phyloP scores from a whole-genome alignment of 2,888 invertebrate genomes.

The Mythimna ferrago region DNA sequence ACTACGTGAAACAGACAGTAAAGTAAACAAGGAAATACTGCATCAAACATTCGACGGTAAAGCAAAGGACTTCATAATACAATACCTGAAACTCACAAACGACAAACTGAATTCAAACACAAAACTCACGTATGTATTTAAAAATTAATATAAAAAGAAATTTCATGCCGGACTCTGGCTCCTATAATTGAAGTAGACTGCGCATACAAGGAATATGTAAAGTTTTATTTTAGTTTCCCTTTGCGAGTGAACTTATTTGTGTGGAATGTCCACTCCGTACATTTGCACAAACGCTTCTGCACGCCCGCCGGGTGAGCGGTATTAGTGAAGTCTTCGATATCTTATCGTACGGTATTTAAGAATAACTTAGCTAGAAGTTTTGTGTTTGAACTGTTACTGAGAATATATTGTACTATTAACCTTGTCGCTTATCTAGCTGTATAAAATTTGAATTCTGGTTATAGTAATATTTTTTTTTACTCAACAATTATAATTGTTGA shows the following conservation, averaged over 20 bases:
- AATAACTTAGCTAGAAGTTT: slow-evolving; percentile 5
- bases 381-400: slow-evolving; percentile 1
- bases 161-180: slow-evolving; percentile 46
- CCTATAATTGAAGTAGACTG: slow-evolving; percentile 76
- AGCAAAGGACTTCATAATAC: slow-evolving; percentile 13
- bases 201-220: slow-evolving; percentile 72
- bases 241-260: slow-evolving; percentile 73
- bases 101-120: slow-evolving; percentile 30
- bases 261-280: slow-evolving; percentile 72
- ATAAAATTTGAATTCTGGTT: too few relatives aligned
- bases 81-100: slow-evolving; percentile 23
- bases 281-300: slow-evolving; percentile 65
- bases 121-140: slow-evolving; percentile 44
- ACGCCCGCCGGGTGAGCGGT: slow-evolving; percentile 48
- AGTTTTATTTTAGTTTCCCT: slow-evolving; percentile 76
- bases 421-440: not conserved
- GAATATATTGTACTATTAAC: not conserved
- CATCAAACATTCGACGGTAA: not conserved
- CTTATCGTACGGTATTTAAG: slow-evolving; percentile 34
- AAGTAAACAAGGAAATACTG: not conserved
- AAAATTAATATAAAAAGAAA: slow-evolving; percentile 73
- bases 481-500: too few relatives aligned
- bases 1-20: too few relatives aligned
- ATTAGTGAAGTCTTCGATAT: slow-evolving; percentile 61
- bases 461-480: too few relatives aligned